A percentile compares a stretch with the other conserved stretches of the same genome.
Evolutionary conservation across 1,140 invertebrate species (phyloP).

Genomic region (Cydia fagiglandana): DNA sequence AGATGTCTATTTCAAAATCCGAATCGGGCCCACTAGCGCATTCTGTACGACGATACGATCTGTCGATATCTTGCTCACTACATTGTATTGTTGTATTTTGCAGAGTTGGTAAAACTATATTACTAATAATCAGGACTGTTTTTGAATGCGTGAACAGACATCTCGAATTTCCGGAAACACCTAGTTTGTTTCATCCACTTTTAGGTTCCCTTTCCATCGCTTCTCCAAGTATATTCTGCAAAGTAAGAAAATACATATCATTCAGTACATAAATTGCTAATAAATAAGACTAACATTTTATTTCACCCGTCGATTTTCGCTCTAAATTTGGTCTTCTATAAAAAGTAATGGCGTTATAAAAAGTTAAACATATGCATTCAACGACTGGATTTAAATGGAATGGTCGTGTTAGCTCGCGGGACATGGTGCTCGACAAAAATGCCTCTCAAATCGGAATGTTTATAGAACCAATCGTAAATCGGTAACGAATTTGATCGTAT

Average conservation of each 20-base stretch:
- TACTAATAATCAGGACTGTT: neutral
- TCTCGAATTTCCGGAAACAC: neutral
- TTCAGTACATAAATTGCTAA: too few relatives aligned
- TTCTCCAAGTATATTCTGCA: too few relatives aligned
- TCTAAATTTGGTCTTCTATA: slow-evolving; percentile 47
- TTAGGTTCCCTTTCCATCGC: too few relatives aligned
- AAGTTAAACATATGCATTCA: slow-evolving; percentile 57
- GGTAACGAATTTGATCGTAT: slow-evolving; percentile 57
- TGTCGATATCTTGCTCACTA: slow-evolving; percentile 12
- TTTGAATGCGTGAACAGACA: neutral
- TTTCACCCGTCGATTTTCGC: neutral
- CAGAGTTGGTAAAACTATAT: neutral
- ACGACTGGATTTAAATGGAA: slow-evolving; percentile 64
- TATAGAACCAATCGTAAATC: slow-evolving; percentile 58
- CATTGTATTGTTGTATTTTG: slow-evolving; percentile 2
- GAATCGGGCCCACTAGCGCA: too few relatives aligned
- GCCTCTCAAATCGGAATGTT: slow-evolving; percentile 52
- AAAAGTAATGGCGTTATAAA: slow-evolving; percentile 59
- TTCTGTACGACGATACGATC: slow-evolving; percentile 19
- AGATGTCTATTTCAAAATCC: too few relatives aligned
- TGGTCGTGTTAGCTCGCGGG: slow-evolving; percentile 66
- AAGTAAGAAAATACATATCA: too few relatives aligned
- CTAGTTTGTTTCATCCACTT: too few relatives aligned
- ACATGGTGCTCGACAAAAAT: slow-evolving; percentile 66
- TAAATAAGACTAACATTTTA: too few relatives aligned